Percentiles rank a stretch among this genome's conserved stretches.
Conservation (phyloP, 1,140 invertebrate genomes). For the Pseudomyrmex gracilis region DNA sequence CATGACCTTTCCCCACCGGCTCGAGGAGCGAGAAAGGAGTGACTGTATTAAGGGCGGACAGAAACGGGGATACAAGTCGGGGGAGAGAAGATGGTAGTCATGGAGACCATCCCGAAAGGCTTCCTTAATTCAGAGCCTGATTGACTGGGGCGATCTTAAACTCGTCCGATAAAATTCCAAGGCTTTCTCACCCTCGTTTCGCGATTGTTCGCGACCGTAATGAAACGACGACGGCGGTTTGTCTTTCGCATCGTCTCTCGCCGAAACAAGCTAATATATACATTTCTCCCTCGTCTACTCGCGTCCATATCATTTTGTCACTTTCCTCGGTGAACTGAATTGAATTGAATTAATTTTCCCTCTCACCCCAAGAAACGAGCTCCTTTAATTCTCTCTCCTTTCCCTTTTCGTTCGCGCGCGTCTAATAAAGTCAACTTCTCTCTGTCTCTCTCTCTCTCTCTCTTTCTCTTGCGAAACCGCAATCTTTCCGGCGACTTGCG, state of each 20-base stretch:
- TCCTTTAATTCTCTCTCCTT: not conserved
- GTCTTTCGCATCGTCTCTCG: not conserved
- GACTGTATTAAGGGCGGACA: conserved; percentile 56
- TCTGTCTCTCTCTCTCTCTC: not conserved
- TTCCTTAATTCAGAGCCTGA: conserved; percentile 70
- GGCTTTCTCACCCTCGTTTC: conserved; percentile 37
- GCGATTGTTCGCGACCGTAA: conserved; percentile 34
- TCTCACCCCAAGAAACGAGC: not conserved
- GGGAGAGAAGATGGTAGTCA: conserved; percentile 64
- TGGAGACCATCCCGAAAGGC: conserved; percentile 66
- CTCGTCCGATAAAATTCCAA: conserved; percentile 51
- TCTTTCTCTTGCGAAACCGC: conserved; percentile 25
- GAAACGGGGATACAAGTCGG: conserved; percentile 51
- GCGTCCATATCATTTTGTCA: not conserved
- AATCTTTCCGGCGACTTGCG: conserved; percentile 54
- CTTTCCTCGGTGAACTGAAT: not conserved
- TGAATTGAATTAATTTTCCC: conserved; percentile 48
- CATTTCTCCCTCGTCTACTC: too few relatives aligned
- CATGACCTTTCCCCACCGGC: conserved; percentile 56
- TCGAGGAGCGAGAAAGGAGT: not conserved
- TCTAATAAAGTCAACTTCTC: not conserved
- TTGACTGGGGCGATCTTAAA: conserved; percentile 69
- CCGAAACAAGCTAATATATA: not conserved
- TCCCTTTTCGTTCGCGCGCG: too few relatives aligned
- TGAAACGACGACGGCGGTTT: not conserved